Evolutionary conservation across 1,140 invertebrate genomes (phyloP), one percentile per base, ranked within the genome.

Genomic region (Drosophila carrolli): DNA sequence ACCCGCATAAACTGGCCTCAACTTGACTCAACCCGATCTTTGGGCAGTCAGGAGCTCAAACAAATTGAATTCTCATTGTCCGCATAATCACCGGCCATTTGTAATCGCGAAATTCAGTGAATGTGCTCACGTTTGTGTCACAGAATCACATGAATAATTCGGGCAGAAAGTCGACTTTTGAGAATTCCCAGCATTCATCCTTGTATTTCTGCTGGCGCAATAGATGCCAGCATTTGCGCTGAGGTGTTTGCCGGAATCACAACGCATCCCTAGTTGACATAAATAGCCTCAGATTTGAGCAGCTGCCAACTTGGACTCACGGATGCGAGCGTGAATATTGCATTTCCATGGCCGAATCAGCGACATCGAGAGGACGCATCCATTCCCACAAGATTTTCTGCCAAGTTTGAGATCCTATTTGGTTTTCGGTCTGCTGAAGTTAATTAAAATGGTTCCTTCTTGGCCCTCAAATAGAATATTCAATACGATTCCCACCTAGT

Each of bases 61-160:
- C 85, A 89, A 89, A 89, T 89, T 89, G 84, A 89, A 90, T 81
- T 90, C 74, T 81, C 84, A 89, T 89, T 89, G 84, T 89, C 78
- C 51, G 54, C 84, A 59, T 89, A 90, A 89, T 89, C 70, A 74
- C 68, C 37, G 51, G 60, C 48, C 63, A 89, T 89, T 89, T 90
- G 70, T 89, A 81, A 78, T n/a, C 70, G 61, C 37, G 29, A 48
- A 62, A 62, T 43, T 58, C 63, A 85, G 62, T 71, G 65, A 89
- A 78, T 89, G 77, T 81, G 84, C 70, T 84, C 85, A 89, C 80
- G 84, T 81, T 89, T 89, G 72, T 89, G 84, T 89, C 84, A 84
- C 80, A 68, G 63, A 84, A 56, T 75, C 54, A 73, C 66, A 89
- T 88, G 61, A 80, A 84, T 81, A 78, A 77, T 80, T 70, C 58